Evolutionary conservation across 2,113 vertebrate genomes (phyloP), one percentile per base, ranked within the genome.

Genomic region (Leiothrix lutea): DNA sequence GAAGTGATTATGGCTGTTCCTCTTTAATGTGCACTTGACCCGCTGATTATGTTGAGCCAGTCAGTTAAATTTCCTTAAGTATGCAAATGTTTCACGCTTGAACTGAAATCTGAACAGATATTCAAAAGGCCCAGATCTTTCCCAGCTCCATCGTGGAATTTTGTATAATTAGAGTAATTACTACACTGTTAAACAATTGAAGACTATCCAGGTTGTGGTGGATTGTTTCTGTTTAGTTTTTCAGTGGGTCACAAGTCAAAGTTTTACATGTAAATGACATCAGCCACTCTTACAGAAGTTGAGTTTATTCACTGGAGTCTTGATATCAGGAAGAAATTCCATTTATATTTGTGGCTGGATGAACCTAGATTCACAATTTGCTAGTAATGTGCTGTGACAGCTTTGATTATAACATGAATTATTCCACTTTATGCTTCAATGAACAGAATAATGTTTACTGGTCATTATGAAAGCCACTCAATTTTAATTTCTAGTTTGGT

Each of bases 401-500:
- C 51, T 88, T 93, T 94, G 90, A 92, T 95, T 96, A 74, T 80
- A 92, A 78, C 51, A 60, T 44, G 60, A 54, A 88, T 94, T 94
- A 86, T 95, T 96, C 82, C 72, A 67, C 85, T 92, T 93, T 31
- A 80, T 78, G 94, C 85, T 83, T 94, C 79, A 86, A 0, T 93
- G 73, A 95, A 66, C 80, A 78, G 64, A 73, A 57, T 90, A 73
- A 73, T 80, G 80, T 96, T 95, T 96, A 79, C 75, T 94, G 82
- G 92, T 93, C 88, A 71, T 93, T 94, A 71, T 47, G 72, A 92
- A 93, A 92, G 36, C 67, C 60, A 69, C 58, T 82, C 57, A 62
- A 28, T 92, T 82, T 73, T 93, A 85, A 88, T 94, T 92, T 83
- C 60, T 57, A 7, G 53, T 71, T 80, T 80, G 48, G n/a, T 86